phyloP scores from a whole-genome alignment of 1,140 invertebrate genomes.

The Pseudomyrmex pallidus region DNA sequence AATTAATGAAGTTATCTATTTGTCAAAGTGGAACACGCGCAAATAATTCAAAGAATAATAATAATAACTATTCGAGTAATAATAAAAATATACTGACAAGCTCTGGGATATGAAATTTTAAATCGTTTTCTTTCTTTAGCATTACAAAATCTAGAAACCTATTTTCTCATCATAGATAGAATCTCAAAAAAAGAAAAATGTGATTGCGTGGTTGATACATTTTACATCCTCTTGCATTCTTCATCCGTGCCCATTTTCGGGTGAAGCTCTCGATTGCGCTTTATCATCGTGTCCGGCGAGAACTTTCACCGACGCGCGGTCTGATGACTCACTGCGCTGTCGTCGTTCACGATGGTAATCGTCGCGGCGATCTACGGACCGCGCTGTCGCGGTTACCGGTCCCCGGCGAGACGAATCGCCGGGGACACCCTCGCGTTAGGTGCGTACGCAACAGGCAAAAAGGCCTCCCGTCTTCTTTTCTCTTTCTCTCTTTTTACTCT shows the following conservation, averaged over 20 bases:
- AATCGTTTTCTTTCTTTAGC: neutral
- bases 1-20: too few species aligned
- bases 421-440: conserved; percentile 32
- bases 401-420: conserved; percentile 41
- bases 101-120: too few species aligned
- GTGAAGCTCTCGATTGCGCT: conserved; percentile 43
- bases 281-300: conserved; percentile 51
- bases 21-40: too few species aligned
- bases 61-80: too few species aligned
- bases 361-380: conserved; percentile 32
- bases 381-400: conserved; percentile 33
- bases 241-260: conserved; percentile 37
- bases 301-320: conserved; percentile 42
- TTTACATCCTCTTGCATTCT: neutral
- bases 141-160: neutral
- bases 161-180: neutral
- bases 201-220: conserved; percentile 1
- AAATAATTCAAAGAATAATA: too few species aligned
- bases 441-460: neutral
- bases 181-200: neutral
- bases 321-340: conserved; percentile 54
- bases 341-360: conserved; percentile 57
- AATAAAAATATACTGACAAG: too few species aligned
- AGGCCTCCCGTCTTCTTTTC: neutral
- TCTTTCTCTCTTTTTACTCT: neutral